Evolutionary conservation across 2,888 invertebrate species (phyloP).

Genomic region (Lordiphosa andalusiaca): DNA sequence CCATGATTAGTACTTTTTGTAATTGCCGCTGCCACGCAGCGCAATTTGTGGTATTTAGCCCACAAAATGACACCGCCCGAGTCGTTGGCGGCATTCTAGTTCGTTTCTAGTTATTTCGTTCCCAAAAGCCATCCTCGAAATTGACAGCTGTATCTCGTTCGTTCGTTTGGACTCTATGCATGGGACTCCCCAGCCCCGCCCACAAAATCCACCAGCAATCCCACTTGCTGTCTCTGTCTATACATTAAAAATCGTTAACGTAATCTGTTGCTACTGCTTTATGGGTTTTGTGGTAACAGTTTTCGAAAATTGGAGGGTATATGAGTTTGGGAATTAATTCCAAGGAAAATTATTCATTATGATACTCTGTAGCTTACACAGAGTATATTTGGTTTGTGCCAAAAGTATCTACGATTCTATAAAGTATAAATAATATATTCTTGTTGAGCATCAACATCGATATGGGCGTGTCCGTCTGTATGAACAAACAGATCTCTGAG

Average conservation of each 20-base stretch:
- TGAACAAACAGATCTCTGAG: too few species aligned
- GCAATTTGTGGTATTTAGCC: constrained; percentile 73
- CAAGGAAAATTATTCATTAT: too few species aligned
- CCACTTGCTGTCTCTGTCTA: constrained; percentile 10
- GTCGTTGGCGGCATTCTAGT: constrained; percentile 23
- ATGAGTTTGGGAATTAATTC: not conserved
- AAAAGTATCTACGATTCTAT: too few species aligned
- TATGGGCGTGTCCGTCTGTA: too few species aligned
- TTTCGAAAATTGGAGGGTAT: too few species aligned
- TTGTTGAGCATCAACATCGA: too few species aligned
- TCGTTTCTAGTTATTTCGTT: constrained; percentile 55
- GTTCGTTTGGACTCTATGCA: constrained; percentile 25
- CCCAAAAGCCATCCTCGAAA: constrained; percentile 55
- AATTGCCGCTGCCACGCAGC: constrained; percentile 64
- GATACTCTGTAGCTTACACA: too few species aligned
- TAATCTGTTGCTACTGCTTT: constrained; percentile 45
- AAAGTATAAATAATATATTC: too few species aligned
- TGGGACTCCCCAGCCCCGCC: constrained; percentile 3
- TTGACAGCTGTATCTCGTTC: constrained; percentile 47
- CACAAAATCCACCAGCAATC: constrained; percentile 1
- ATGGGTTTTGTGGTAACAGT: constrained; percentile 9
- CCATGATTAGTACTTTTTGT: constrained; percentile 67
- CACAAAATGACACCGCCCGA: constrained; percentile 58
- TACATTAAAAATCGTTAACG: constrained; percentile 41
- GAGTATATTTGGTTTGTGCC: too few species aligned